Conservation (phyloP, 2,113 vertebrate species). For the Melospiza melodia region DNA sequence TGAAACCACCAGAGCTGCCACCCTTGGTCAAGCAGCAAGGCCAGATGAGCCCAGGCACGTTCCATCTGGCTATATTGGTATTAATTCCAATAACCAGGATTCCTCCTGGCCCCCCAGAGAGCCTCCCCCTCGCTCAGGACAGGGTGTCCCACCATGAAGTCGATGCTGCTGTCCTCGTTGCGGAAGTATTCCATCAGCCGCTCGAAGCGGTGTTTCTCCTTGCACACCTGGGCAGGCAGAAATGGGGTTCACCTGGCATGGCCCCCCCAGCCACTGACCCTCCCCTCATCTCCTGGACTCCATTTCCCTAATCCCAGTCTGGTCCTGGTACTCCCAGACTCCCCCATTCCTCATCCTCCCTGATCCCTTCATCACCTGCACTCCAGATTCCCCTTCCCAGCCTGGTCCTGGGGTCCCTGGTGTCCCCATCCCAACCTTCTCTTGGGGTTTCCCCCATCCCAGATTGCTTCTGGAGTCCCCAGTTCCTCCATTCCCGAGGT, state of each 20-base stretch:
- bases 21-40: too few relatives aligned
- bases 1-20: too few relatives aligned
- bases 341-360: neutral
- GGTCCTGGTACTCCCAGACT: neutral
- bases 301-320: neutral
- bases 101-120: neutral
- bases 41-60: rapidly evolving
- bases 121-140: rapidly evolving
- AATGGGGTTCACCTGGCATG: rapidly evolving
- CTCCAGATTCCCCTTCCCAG: neutral
- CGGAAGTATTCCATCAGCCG: conserved; percentile 97
- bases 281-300: neutral
- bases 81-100: too few relatives aligned
- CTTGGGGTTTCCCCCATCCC: neutral
- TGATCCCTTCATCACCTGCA: neutral
- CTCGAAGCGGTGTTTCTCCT: conserved; percentile 95
- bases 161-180: conserved; percentile 94
- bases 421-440: neutral
- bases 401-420: neutral
- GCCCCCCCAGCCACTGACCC: neutral
- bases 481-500: neutral
- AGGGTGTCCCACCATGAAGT: conserved; percentile 87
- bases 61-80: too few relatives aligned
- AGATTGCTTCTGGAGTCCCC: neutral
- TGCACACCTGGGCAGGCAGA: conserved; percentile 83